A percentile compares a stretch with the other conserved stretches of the same genome.
Evolutionary conservation across 2,888 invertebrate species (phyloP).

Genomic region (Clistopyga incitator): DNA sequence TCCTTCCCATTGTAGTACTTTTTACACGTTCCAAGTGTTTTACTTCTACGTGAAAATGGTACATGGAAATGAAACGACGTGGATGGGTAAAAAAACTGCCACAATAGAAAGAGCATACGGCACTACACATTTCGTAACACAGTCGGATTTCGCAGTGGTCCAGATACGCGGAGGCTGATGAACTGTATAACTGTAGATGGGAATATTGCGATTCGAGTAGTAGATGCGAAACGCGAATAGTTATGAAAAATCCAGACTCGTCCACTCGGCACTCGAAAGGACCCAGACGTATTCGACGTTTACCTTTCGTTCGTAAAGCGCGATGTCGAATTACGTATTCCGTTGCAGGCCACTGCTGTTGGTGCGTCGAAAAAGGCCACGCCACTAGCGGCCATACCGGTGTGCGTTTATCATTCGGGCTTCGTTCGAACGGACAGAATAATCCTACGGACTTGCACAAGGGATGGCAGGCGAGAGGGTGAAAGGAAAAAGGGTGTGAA

Average conservation of each 20-base stretch:
- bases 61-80: not conserved
- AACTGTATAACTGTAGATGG: not conserved
- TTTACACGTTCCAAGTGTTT: not conserved
- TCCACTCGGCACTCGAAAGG: constrained; percentile 26
- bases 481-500: constrained; percentile 36
- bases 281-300: constrained; percentile 43
- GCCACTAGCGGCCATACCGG: constrained; percentile 18
- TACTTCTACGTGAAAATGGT: not conserved
- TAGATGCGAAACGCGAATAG: constrained; percentile 26
- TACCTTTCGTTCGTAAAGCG: constrained; percentile 15
- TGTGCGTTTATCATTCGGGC: constrained; percentile 62
- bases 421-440: constrained; percentile 63
- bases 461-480: constrained; percentile 47
- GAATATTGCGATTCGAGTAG: constrained; percentile 12
- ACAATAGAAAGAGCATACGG: not conserved
- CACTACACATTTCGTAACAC: not conserved
- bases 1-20: not conserved
- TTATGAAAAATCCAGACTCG: constrained; percentile 44
- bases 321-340: constrained; percentile 52
- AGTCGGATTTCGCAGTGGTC: not conserved
- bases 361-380: constrained; percentile 37
- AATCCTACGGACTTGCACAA: constrained; percentile 61
- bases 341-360: constrained; percentile 45
- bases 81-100: not conserved
- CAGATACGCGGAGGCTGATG: not conserved